Percentiles rank a stretch among this genome's conserved stretches.
Evolutionary conservation across 2,888 invertebrate genomes (phyloP).

Genomic region (Gonocerus acuteangulatus): DNA sequence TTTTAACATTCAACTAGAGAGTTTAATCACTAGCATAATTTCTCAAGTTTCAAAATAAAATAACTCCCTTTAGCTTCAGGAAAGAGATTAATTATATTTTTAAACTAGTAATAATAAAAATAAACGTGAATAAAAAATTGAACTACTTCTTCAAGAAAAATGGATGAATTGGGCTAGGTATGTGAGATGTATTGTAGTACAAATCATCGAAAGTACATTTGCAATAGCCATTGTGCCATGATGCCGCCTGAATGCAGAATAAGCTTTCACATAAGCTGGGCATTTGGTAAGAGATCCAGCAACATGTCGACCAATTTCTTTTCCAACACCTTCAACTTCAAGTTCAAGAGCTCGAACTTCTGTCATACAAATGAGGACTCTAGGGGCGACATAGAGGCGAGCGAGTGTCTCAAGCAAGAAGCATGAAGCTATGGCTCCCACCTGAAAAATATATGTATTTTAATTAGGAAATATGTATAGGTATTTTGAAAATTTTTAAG

Average conservation of each 20-base stretch:
- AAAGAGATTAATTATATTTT: too few species aligned
- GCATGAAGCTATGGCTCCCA: slow-evolving; percentile 55
- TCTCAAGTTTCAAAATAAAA: too few species aligned
- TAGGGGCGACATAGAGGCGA: slow-evolving; percentile 67
- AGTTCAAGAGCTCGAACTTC: slow-evolving; percentile 65
- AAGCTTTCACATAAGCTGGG: slow-evolving; percentile 68
- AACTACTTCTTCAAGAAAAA: background rate
- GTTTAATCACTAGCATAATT: too few species aligned
- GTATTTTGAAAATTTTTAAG: too few species aligned
- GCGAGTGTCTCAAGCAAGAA: slow-evolving; percentile 67
- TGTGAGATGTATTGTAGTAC: slow-evolving; percentile 59
- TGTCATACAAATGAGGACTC: slow-evolving; percentile 64
- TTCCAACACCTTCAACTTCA: slow-evolving; percentile 56
- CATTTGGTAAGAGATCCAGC: slow-evolving; percentile 65
- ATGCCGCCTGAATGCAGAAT: slow-evolving; percentile 63
- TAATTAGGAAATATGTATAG: too few species aligned
- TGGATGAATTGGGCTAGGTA: slow-evolving; percentile 48
- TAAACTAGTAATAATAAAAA: too few species aligned
- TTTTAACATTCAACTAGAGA: too few species aligned
- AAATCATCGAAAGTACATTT: slow-evolving; percentile 62
- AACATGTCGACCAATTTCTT: slow-evolving; percentile 66
- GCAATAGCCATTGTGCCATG: slow-evolving; percentile 74
- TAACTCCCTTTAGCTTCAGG: too few species aligned
- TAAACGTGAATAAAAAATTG: too few species aligned
- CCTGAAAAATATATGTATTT: slow-evolving; percentile 47